Base-by-base conservation (phyloP, 2,888 invertebrate species). In the Pammene fasciana region DNA sequence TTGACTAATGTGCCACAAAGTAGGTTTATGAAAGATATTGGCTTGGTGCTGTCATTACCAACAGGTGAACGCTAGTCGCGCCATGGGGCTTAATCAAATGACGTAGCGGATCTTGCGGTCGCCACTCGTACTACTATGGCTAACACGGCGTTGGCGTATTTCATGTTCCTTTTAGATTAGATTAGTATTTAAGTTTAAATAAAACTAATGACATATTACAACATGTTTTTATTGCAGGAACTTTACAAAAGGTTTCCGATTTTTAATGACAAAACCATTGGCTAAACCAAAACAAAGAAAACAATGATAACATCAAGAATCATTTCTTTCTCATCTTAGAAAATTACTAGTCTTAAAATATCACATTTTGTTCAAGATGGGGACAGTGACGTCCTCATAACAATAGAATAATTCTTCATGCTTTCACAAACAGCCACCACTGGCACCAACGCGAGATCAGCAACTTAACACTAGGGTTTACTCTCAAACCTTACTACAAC, bases 331-430 rank as follows among this genome's bases (percentile, higher is more conserved):
- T 83, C 84, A 79, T 84, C 85, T 84, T 85, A 84, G 85, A 85
- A 87, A 86, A 84, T 85, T 86, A 87, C 86, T 87, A 90, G 90
- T 90, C 90, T 91, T 87, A 86, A 79, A 84, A 90, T 92, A 92
- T 92, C 92, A 92, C 92, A 92, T 90, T 90, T 91, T 87, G 89
- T 91, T 90, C 86, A 77, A 88, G 83, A 87, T 77, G 76, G 82
- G 85, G 91, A 91, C 92, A 90, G 90, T 91, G 91, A 92, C 90
- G 90, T 91, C 92, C 90, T 73, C 90, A 87, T 88, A 90, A 89
- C 88, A 87, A 86, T 89, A 88, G 77, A 89, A 91, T 90, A 88
- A 92, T 92, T 92, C 92, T 92, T 92, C 86, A 92, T 92, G 92
- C 88, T 92, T 91, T 89, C 90, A 91, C 86, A 86, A 81, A 43